Base-by-base conservation (phyloP, 2,113 vertebrate genomes). In the rat (Rattus norvegicus) region DNA sequence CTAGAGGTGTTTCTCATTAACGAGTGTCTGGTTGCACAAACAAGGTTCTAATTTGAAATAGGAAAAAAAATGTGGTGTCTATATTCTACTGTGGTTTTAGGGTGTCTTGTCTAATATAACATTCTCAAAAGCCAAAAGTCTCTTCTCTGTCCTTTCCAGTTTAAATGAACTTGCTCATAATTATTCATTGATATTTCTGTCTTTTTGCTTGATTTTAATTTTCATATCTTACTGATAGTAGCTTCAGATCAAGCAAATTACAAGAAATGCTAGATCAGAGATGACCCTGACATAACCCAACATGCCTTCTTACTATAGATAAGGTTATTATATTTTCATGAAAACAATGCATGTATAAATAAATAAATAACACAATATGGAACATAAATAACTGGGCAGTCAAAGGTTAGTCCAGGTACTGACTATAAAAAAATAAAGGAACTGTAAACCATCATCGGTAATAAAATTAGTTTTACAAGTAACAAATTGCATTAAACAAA, bases 71-170 rank as follows among this genome's bases (percentile, higher is more conserved):
- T 1, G 0, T 73, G 43, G 14, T 24, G 13, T 54, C 43, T 95
- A 36, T 91, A 69, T 61, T n/a, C 49, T 80, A 56, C 81, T 91
- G 75, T 86, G 43, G 11, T 76, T 95, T 81, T 91, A 76, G 87
- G 4, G 13, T 77, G 0, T 75, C 94, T 90, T 93, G 63, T 75
- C 12, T 28, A 79, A 70, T 43, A 63, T 17, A 67, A 87, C 70
- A 9, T 26, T 97, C 56, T 86, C 54, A 3, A 83, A 93, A 90
- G 47, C 5, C 69, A 94, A 96, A 95, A n/a, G 14, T 93, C 88
- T 7, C 6, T 5, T 43, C 89, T 83, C 2, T 14, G 20, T 1
- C 67, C 8, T 79, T 93, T 79, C 67, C 88, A 87, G 39, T 80
- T 94, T 81, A 28, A 73, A 54, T 5, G n/a, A 54, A 76, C 72